Evolutionary conservation across 2,888 invertebrate species (phyloP), one percentile per base, ranked within the genome.

Genomic region (Ryuthela nishihirai): DNA sequence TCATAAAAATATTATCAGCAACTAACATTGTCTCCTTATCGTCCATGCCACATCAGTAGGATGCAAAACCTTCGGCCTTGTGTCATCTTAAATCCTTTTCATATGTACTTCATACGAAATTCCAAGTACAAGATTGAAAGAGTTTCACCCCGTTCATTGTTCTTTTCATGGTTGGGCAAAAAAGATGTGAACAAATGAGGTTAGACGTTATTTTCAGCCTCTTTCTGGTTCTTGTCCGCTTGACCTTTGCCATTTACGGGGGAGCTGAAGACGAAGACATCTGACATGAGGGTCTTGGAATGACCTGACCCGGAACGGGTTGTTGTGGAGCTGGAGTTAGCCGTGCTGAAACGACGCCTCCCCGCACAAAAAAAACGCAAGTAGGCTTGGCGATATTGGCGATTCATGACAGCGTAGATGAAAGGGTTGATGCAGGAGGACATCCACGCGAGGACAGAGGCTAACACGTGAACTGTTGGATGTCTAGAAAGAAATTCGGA

Each of bases 381-480:
- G 63, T 74, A 76, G 0, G 76, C 76, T 7, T 68, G 81, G 70
- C 83, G 76, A 71, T 92, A 92, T 69, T 89, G 87, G 62, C 87
- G 80, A 73, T 91, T 92, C 67, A 89, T 89, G 9, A 86, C 88
- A 3, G 91, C 91, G 76, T 93, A 93, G 65, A 92, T 89, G 62
- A 92, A 80, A 0, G 92, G 92, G 75, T 93, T 93, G 66, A 91
- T 81, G 47, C 91, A 91, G 60, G 89, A 86, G 0, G 91, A 90
- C 0, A 88, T 87, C 89, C 92, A 93, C 0, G 91, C 89, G 64
- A 90, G 78, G 44, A 91, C 83, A 0, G 90, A 90, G 1, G 89
- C 87, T 56, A 89, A 78, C 62, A 91, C 84, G 72, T 91, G 89
- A 0, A 89, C 74, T 75, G 82, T 81, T 4, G 91, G 89, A 69